Percentiles rank a stretch among this genome's conserved stretches.
phyloP scores from a whole-genome alignment of 2,797 vertebrate species.

The Acanthis flammea region DNA sequence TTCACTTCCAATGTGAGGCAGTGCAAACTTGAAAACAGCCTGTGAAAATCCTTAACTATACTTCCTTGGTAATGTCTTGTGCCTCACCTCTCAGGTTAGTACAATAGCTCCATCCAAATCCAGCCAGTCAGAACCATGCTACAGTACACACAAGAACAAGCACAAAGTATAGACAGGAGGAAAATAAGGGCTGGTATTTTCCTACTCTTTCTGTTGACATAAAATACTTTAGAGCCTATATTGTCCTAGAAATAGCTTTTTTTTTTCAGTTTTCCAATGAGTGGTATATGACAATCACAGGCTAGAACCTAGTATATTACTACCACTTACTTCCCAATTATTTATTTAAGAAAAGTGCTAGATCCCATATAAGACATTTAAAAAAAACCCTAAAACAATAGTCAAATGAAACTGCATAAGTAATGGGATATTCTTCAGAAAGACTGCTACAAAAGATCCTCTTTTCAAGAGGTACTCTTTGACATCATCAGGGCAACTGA shows the following conservation, averaged over 20 bases:
- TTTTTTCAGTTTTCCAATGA: background rate
- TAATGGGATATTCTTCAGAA: constrained; percentile 11
- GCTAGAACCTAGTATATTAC: constrained; percentile 1
- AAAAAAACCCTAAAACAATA: background rate
- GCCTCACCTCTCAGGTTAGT: background rate
- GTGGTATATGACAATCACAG: background rate
- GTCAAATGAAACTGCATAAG: constrained; percentile 1
- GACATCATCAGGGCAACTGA: background rate
- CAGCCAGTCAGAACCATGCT: constrained; percentile 20
- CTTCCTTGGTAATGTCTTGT: background rate
- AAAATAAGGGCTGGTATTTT: background rate
- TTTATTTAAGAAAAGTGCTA: background rate
- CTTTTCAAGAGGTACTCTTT: constrained; percentile 9
- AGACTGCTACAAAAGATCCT: background rate
- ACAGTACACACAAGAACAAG: background rate
- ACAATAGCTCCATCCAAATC: background rate
- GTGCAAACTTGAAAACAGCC: background rate
- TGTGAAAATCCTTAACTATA: background rate
- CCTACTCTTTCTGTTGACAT: background rate
- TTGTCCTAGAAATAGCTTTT: background rate
- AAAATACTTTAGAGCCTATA: background rate
- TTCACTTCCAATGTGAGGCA: constrained; percentile 2
- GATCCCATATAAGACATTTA: background rate
- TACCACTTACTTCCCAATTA: background rate
- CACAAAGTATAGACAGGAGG: background rate